These are phyloP conservation scores for Hemichromis elongatus DNA, from an alignment of 2,113 vertebrate genomes.

Conservation along the genomic window DNA sequence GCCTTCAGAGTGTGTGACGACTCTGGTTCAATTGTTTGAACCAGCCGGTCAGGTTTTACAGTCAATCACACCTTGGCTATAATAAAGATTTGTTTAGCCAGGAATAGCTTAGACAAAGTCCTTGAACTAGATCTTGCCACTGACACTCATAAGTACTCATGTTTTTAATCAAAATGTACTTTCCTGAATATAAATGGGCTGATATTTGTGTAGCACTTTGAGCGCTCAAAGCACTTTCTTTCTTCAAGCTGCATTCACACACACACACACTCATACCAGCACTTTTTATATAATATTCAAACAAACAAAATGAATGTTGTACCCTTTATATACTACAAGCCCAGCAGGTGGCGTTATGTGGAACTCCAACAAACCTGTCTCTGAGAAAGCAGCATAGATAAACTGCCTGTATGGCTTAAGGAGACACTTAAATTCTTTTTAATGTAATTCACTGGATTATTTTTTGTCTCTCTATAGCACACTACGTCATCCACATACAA, in stretches of 20 bases:
- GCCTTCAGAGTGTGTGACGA: fast-evolving
- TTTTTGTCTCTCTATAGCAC: neutral
- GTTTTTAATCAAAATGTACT: neutral
- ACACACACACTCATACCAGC: neutral
- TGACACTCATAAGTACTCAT: neutral
- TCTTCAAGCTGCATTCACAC: neutral
- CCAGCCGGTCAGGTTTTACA: neutral
- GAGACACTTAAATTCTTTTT: neutral
- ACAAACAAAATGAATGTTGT: neutral
- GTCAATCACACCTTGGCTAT: too few species aligned
- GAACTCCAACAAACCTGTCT: neutral
- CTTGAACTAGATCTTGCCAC: neutral
- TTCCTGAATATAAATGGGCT: neutral
- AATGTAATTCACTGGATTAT: neutral
- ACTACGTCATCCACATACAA: too few species aligned
- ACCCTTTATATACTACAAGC: neutral
- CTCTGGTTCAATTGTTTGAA: neutral
- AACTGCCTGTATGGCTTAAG: neutral
- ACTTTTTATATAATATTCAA: neutral
- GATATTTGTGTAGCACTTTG: fast-evolving
- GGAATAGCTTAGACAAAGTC: neutral
- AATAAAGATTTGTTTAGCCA: neutral
- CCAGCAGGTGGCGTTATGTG: neutral
- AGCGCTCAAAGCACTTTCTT: neutral
- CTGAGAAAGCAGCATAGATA: neutral